phyloP scores from a whole-genome alignment of 2,797 vertebrate species.

The Cuculus canorus region DNA sequence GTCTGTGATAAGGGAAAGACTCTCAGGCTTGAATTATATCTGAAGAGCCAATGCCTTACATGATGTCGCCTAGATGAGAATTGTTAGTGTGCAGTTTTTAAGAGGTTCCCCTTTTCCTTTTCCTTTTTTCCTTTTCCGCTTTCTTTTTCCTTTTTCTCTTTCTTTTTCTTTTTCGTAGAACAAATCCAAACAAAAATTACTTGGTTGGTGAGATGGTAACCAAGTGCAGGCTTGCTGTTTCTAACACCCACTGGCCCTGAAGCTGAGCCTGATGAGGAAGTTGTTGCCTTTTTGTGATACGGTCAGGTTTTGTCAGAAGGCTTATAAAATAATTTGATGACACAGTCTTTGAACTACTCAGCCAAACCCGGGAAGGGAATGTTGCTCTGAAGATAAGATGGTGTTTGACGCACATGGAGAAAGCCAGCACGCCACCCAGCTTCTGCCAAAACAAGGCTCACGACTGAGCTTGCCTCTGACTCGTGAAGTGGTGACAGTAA shows the following conservation, averaged over 20 bases:
- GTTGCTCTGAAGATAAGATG: not conserved
- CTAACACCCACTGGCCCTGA: not conserved
- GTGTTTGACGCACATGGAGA: not conserved
- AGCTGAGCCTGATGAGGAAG: not conserved
- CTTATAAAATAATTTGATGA: not conserved
- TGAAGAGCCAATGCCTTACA: accelerated
- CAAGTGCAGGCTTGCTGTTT: not conserved
- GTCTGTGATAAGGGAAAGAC: not conserved
- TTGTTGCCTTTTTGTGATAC: not conserved
- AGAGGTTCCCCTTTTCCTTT: not conserved
- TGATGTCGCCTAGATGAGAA: not conserved
- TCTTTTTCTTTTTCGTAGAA: not conserved
- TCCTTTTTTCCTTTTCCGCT: not conserved
- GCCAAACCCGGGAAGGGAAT: not conserved
- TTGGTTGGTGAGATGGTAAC: not conserved
- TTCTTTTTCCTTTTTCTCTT: not conserved
- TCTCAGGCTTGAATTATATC: not conserved
- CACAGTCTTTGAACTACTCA: not conserved
- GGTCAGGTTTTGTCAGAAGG: not conserved
- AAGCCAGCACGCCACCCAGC: not conserved
- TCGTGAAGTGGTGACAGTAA: not conserved
- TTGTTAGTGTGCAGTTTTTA: not conserved
- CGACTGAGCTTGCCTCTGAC: not conserved
- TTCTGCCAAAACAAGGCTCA: not conserved
- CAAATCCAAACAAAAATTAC: not conserved